Evolutionary conservation across 2,888 invertebrate species (phyloP), one percentile per base, ranked within the genome.

Genomic region (Clostera curtula): DNA sequence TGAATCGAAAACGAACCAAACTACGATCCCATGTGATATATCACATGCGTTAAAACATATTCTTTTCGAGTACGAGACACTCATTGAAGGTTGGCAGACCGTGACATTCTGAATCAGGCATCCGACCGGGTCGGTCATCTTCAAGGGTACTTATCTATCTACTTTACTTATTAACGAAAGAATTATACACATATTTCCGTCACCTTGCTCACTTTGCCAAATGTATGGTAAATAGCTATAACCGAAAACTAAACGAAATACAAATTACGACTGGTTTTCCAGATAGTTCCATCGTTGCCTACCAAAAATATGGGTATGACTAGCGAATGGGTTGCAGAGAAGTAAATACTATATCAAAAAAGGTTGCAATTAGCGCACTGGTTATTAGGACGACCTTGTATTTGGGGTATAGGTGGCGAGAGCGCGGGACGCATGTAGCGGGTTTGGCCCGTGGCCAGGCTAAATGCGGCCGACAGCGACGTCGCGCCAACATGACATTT

Each of bases 401-500:
- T 37, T 40, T 61, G 55, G 57, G 64, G 55, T 58, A 55, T 60
- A 63, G 59, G 57, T 62, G 63, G 53, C 56, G 59, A 42, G 39
- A 34, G 36, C 40, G 61, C 56, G 65, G 58, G 66, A 64, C 66
- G 66, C 56, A 68, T 80, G 82, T 76, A 79, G 64, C 62, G 52
- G 46, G 53, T 52, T 71, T 80, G 82, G 80, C 71, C 30, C 8
- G 17, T 25, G 40, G 71, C 82, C 82, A 83, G 77, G 70, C 80
- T 83, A 83, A 77, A 77, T 70, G 61, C 64, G 76, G 64, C 61
- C 52, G 49, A 42, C 61, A 67, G 56, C 68, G 64, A 49, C 67
- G 72, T 56, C 68, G 68, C 70, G 76, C 77, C 77, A 75, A 72
- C 71, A 62, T 73, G 74, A 71, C 74, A 80, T 74, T 80, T 61